phyloP scores from a whole-genome alignment of 2,797 vertebrate species.

The Mormyrops attenuatus region DNA sequence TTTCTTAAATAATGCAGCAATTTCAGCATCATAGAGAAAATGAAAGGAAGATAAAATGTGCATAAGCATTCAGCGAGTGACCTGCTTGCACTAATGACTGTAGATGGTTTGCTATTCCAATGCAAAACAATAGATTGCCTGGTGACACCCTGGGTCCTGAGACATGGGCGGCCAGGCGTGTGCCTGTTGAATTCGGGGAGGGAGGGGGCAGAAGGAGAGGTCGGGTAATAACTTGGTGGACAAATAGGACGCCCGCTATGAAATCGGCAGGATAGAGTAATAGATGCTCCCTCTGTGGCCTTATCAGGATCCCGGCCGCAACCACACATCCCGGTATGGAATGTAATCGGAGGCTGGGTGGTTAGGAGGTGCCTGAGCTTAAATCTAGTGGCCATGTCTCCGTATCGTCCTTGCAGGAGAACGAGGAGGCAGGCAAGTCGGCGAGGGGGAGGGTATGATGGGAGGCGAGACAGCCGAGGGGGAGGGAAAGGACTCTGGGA shows the following conservation, averaged over 20 bases:
- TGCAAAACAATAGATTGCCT: background rate
- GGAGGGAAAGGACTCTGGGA: background rate
- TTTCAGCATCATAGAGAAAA: background rate
- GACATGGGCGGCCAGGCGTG: background rate
- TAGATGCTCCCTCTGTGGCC: background rate
- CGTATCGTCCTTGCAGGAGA: background rate
- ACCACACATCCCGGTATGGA: background rate
- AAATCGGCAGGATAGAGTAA: background rate
- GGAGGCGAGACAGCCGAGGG: background rate
- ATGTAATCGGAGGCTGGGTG: background rate
- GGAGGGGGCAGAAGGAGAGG: background rate
- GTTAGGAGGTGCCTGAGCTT: background rate
- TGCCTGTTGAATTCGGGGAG: background rate
- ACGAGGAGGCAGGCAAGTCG: background rate
- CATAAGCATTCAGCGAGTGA: background rate
- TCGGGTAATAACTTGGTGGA: background rate
- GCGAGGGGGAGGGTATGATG: background rate
- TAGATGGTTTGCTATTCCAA: background rate
- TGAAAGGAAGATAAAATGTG: background rate
- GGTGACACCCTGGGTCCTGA: background rate
- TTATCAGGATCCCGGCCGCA: background rate
- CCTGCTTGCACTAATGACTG: background rate
- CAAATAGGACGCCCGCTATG: background rate
- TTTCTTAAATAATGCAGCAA: background rate
- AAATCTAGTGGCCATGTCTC: background rate